phyloP scores from a whole-genome alignment of 2,113 vertebrate species.

The Serinus canaria region DNA sequence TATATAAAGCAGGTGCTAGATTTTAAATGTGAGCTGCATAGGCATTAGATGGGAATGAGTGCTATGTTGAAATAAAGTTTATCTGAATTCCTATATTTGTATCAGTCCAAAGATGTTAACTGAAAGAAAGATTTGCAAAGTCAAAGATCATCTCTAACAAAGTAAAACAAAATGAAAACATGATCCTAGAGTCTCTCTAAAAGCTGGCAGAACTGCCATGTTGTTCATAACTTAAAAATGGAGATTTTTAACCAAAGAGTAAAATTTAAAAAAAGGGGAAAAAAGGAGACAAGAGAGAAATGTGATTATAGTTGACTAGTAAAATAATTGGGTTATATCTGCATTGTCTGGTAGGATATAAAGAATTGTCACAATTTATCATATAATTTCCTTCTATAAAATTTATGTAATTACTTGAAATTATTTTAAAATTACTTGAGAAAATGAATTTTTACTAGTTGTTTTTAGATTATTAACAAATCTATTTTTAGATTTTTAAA shows the following conservation, averaged over 20 bases:
- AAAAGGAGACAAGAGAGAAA: not conserved
- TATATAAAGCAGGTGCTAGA: not conserved
- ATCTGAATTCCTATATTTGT: not conserved
- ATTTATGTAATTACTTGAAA: not conserved
- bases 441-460: not conserved
- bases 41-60: not conserved
- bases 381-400: not conserved
- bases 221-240: not conserved
- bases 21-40: not conserved
- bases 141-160: not conserved
- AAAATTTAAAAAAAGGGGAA: not conserved
- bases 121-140: not conserved
- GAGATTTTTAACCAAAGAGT: not conserved
- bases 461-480: not conserved
- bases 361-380: not conserved
- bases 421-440: not conserved
- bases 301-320: not conserved
- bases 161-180: not conserved
- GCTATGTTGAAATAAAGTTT: not conserved
- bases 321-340: not conserved
- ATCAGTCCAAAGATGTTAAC: not conserved
- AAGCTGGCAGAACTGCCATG: not conserved
- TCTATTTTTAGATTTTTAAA: not conserved
- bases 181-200: not conserved
- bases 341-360: not conserved